Conservation (phyloP, 2,113 vertebrate species). For the Chaetorhynchus papuensis region DNA sequence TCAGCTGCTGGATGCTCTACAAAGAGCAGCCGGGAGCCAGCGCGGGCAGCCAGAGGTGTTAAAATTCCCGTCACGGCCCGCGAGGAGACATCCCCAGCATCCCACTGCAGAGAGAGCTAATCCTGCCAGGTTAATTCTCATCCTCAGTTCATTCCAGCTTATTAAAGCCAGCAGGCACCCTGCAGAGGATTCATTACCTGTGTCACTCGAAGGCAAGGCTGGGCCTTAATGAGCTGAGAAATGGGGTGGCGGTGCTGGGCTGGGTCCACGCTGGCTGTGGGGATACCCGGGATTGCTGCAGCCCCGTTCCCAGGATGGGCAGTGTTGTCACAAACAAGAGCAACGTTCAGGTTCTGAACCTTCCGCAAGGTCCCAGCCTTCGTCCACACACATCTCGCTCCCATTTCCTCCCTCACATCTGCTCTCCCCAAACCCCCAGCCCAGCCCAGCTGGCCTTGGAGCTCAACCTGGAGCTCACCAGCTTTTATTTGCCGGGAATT, state of each 20-base stretch:
- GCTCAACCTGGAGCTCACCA: not conserved
- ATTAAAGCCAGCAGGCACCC: constrained; percentile 70
- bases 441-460: not conserved
- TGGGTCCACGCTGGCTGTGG: not conserved
- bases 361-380: not conserved
- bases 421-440: not conserved
- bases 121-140: constrained; percentile 71
- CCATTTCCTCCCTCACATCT: not conserved
- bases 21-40: not conserved
- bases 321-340: not conserved
- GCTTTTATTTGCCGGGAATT: not conserved
- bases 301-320: rapidly evolving
- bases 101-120: constrained; percentile 50
- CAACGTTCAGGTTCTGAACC: not conserved
- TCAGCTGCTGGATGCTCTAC: not conserved
- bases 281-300: not conserved
- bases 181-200: constrained; percentile 66
- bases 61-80: constrained; percentile 38
- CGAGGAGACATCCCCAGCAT: constrained; percentile 39
- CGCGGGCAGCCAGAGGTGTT: not conserved
- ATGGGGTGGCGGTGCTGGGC: not conserved
- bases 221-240: constrained; percentile 45
- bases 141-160: constrained; percentile 64
- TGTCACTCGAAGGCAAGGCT: constrained; percentile 51
- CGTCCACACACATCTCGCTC: not conserved